These are phyloP conservation scores for Polydesmus complanatus DNA, from an alignment of 2,888 invertebrate genomes.

Conservation along the genomic window DNA sequence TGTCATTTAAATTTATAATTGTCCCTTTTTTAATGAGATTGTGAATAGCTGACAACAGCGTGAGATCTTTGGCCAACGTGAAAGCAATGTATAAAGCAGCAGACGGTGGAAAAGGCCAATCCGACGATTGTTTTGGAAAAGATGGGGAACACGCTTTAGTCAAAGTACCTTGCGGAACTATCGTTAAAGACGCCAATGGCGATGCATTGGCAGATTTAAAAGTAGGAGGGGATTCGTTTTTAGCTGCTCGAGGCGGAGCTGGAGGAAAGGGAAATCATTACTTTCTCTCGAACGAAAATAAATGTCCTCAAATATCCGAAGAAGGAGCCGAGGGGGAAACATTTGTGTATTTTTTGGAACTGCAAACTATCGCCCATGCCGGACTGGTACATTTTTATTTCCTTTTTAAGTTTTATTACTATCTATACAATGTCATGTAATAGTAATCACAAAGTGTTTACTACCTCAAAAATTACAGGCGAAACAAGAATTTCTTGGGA, in stretches of 20 bases:
- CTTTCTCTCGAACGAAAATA: constrained; percentile 64
- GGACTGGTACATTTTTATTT: constrained; percentile 49
- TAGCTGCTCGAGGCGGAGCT: constrained; percentile 87
- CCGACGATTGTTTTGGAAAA: constrained; percentile 67
- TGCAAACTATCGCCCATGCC: constrained; percentile 84
- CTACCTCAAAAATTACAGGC: too few relatives aligned
- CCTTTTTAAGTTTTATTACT: neutral
- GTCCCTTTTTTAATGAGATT: neutral
- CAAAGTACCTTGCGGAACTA: constrained; percentile 39
- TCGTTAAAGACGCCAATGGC: constrained; percentile 36
- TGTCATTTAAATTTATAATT: neutral
- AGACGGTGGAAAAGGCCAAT: constrained; percentile 56
- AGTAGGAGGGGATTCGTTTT: constrained; percentile 57
- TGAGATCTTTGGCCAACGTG: constrained; percentile 57
- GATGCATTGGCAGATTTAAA: constrained; percentile 52
- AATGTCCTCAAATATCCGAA: constrained; percentile 71
- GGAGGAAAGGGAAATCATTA: constrained; percentile 92
- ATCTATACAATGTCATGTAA: too few relatives aligned
- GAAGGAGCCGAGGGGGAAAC: constrained; percentile 72
- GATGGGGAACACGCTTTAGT: constrained; percentile 55
- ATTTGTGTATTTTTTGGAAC: constrained; percentile 56
- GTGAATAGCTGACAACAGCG: constrained; percentile 44
- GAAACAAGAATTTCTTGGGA: too few relatives aligned
- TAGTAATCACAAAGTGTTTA: too few relatives aligned
- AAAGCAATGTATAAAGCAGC: constrained; percentile 45